Evolutionary conservation across 1,140 invertebrate species (phyloP).

Genomic region (Bombyx mandarina): DNA sequence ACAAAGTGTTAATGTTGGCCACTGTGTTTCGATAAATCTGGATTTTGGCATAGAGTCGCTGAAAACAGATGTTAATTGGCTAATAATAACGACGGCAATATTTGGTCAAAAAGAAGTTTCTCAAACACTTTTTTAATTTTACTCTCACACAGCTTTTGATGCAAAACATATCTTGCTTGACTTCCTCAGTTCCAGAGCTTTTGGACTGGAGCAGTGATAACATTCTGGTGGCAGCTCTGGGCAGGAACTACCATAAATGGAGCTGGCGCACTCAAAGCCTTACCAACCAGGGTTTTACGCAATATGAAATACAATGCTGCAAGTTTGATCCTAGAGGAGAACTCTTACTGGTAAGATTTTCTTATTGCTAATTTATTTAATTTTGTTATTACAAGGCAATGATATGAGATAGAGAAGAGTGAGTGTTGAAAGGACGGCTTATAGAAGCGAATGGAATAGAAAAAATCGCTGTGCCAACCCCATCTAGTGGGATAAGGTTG

Average conservation of each 20-base stretch:
- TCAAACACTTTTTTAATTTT: neutral
- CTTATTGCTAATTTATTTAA: conserved; percentile 4
- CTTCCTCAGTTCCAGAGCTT: conserved; percentile 43
- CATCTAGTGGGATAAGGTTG: too few relatives aligned
- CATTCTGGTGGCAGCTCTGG: conserved; percentile 49
- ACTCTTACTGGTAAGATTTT: conserved; percentile 30
- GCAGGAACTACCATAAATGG: conserved; percentile 50
- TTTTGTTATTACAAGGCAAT: too few relatives aligned
- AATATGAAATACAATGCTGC: conserved; percentile 35
- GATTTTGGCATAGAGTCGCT: too few relatives aligned
- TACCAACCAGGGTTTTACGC: conserved; percentile 30
- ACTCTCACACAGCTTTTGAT: neutral
- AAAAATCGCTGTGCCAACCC: too few relatives aligned
- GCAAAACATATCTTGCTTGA: neutral
- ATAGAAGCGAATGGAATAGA: neutral
- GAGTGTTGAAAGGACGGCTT: neutral
- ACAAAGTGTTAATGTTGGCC: too few relatives aligned
- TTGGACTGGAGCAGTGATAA: conserved; percentile 54
- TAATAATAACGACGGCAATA: too few relatives aligned
- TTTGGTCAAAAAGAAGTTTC: too few relatives aligned
- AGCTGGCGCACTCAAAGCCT: conserved; percentile 42
- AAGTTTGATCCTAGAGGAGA: conserved; percentile 50
- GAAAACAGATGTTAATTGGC: too few relatives aligned
- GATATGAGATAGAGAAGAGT: neutral
- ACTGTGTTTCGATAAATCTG: too few relatives aligned